Evolutionary conservation across 1,140 invertebrate species (phyloP), one percentile per base, ranked within the genome.

Genomic region (Pogonomyrmex barbatus): DNA sequence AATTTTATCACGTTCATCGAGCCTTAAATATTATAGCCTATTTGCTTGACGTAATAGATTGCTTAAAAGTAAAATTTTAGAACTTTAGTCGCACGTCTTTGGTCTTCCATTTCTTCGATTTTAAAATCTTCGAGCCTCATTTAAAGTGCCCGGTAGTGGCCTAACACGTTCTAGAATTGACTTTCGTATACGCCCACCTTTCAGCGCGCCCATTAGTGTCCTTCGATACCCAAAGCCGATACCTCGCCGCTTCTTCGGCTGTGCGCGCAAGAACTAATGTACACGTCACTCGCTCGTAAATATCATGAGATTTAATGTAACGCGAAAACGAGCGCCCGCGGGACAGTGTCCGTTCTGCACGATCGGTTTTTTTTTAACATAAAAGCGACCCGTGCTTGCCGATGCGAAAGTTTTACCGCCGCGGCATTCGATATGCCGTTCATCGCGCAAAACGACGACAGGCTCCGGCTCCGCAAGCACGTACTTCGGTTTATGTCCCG

Each of bases 401-500:
- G 67, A 60, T 52, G 17, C 42, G 10, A 39, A 54, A 60, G 24
- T 71, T 82, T 71, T 71, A 60, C 65, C 54, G 45, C 68, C 24
- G 56, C 56, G 4, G n/a, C 33, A 4, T 63, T 42, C 67, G 67
- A 56, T 70, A 42, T 52, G 39, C 4, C 42, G 54, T 73, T 70
- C 79, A 58, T 71, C 39, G 14, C 79, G 54, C 42, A 42, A 54
- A 81, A 75, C n/a, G 63, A 42, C 36, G 75, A 12, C 63, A n/a
- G 9, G 60, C 76, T 4, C 12, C 58, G 14, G 45, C 75, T 36
- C 58, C 54, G 54, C 54, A 39, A 73, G 54, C 68, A 75, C 79
- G 79, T 75, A 56, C 24, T 17, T 50, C 68, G 68, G 67, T 83
- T 83, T 83, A 75, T 60, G 79, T 83, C 65, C 65, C 65, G 78